Evolutionary conservation across 2,888 invertebrate species (phyloP).

Genomic region (Tipula unca): DNA sequence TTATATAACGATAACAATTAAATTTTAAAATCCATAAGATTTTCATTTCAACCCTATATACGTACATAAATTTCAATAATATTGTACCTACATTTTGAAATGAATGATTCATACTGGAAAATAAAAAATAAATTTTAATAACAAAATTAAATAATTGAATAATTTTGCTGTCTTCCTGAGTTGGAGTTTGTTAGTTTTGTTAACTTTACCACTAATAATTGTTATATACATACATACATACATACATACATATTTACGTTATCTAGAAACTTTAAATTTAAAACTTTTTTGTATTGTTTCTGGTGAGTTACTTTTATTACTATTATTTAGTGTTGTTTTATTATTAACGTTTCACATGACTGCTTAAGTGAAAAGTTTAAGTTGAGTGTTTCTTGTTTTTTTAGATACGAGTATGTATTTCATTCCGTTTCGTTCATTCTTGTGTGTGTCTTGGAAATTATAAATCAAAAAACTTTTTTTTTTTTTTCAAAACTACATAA

Average conservation of each 20-base stretch:
- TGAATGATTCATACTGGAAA: not conserved
- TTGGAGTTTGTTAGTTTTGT: not conserved
- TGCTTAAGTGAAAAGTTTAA: not conserved
- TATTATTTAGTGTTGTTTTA: not conserved
- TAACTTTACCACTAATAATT: not conserved
- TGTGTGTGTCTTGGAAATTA: not conserved
- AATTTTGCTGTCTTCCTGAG: not conserved
- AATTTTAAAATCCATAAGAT: not conserved
- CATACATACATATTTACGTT: not conserved
- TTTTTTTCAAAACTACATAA: not conserved
- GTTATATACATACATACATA: not conserved
- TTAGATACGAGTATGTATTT: too few relatives aligned
- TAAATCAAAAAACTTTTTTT: not conserved
- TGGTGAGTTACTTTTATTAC: constrained; percentile 8
- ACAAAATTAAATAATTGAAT: not conserved
- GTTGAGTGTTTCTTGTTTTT: not conserved
- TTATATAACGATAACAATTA: too few relatives aligned
- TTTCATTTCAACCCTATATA: not conserved
- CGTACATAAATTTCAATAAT: not conserved
- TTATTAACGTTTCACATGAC: not conserved
- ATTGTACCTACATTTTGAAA: not conserved
- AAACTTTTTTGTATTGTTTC: not conserved
- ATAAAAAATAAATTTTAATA: not conserved
- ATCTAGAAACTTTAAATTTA: not conserved
- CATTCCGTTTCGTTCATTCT: not conserved